Conservation (phyloP, 2,888 invertebrate genomes). For the Eupsilia transversa region DNA sequence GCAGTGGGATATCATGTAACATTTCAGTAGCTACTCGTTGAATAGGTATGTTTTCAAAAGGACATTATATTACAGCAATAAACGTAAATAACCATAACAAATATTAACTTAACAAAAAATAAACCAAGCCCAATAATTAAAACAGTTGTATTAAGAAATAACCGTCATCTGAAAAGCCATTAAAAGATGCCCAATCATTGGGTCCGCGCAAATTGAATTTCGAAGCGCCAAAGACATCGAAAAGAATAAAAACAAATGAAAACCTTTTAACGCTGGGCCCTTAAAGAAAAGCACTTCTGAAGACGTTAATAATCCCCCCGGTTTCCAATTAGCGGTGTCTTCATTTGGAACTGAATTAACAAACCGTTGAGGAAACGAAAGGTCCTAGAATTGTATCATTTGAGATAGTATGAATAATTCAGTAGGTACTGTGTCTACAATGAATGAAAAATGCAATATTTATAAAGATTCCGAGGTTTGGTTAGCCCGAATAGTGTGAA, state of each 20-base stretch:
- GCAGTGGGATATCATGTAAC: background rate
- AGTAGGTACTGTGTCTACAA: slow-evolving; percentile 37
- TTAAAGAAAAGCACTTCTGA: slow-evolving; percentile 49
- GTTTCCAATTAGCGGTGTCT: slow-evolving; percentile 60
- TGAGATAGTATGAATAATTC: slow-evolving; percentile 57
- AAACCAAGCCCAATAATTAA: background rate
- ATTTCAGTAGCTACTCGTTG: background rate
- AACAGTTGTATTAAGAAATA: slow-evolving; percentile 17
- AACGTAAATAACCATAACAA: background rate
- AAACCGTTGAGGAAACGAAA: slow-evolving; percentile 47
- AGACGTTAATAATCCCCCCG: slow-evolving; percentile 50
- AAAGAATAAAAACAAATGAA: slow-evolving; percentile 59
- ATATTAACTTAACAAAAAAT: background rate
- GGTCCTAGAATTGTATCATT: slow-evolving; percentile 56
- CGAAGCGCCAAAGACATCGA: slow-evolving; percentile 34
- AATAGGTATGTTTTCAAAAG: background rate
- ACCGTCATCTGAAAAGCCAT: slow-evolving; percentile 14
- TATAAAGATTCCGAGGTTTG: slow-evolving; percentile 29
- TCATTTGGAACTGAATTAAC: slow-evolving; percentile 57
- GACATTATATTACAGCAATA: background rate
- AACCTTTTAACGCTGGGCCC: slow-evolving; percentile 43
- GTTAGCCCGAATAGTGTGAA: background rate
- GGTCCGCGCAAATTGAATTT: slow-evolving; percentile 53
- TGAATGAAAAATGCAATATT: slow-evolving; percentile 55
- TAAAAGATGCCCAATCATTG: slow-evolving; percentile 47